Percentiles rank a stretch among this genome's conserved stretches.
Conservation (phyloP, 92 coral and sea anemone species). For the Chrysogorgia sp. region DNA sequence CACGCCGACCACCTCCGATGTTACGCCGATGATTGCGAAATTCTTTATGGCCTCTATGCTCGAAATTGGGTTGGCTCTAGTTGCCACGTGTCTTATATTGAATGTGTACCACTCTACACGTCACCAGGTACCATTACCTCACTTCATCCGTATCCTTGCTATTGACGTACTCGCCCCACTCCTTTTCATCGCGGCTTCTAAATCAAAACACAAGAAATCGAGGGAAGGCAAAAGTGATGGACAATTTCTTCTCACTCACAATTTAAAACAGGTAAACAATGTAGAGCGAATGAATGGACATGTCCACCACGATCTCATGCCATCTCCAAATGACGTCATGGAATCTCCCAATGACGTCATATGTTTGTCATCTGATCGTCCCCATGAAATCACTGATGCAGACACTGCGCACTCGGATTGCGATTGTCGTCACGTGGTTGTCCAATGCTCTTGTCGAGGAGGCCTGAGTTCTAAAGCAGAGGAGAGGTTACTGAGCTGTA, state of each 20-base stretch:
- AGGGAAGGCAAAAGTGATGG: neutral
- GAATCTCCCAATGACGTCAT: conserved; percentile 29
- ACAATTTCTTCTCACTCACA: conserved; percentile 25
- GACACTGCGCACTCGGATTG: conserved; percentile 11
- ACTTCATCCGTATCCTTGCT: conserved; percentile 70
- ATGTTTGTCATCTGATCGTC: neutral
- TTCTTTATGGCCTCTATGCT: conserved; percentile 98
- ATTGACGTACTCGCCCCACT: conserved; percentile 85
- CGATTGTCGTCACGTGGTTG: conserved; percentile 24
- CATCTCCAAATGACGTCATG: conserved; percentile 22
- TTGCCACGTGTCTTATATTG: conserved; percentile 88
- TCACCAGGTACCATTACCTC: conserved; percentile 79
- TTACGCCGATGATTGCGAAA: conserved; percentile 92
- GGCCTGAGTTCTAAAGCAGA: conserved; percentile 57
- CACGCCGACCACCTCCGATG: conserved; percentile 98
- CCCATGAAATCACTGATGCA: neutral
- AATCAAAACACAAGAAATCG: neutral
- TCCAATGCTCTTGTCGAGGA: conserved; percentile 59
- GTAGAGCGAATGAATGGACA: conserved; percentile 24
- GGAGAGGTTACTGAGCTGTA: conserved; percentile 77
- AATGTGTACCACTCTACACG: conserved; percentile 90
- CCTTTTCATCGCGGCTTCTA: conserved; percentile 71
- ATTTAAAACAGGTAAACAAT: neutral
- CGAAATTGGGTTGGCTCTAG: conserved; percentile 90
- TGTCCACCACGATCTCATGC: neutral